Conservation (phyloP, 2,113 vertebrate genomes). For the Columba livia region DNA sequence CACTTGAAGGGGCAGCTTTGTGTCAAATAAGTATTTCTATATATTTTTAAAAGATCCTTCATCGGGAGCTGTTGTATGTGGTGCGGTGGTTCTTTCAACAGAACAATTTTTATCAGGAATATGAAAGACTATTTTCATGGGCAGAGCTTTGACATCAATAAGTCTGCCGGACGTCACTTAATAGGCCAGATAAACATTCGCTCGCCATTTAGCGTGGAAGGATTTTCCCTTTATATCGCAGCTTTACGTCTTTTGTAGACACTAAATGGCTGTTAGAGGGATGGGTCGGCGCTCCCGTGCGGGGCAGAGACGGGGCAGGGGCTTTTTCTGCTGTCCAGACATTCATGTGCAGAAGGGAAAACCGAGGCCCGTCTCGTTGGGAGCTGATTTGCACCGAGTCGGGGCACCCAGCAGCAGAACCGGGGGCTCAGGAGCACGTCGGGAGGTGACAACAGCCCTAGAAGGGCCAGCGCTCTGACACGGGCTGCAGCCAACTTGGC, state of each 20-base stretch:
- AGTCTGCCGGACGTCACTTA: slow-evolving; percentile 49
- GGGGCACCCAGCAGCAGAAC: background rate
- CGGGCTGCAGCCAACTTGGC: background rate
- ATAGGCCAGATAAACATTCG: slow-evolving; percentile 55
- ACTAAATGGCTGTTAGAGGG: background rate
- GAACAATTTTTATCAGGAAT: slow-evolving; percentile 57
- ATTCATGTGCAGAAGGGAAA: rapidly evolving
- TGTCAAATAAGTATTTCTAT: background rate
- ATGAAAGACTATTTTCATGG: slow-evolving; percentile 56
- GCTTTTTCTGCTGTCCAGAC: background rate
- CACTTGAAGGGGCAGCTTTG: background rate
- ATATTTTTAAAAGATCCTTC: background rate
- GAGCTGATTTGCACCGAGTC: rapidly evolving
- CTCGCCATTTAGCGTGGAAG: slow-evolving; percentile 9
- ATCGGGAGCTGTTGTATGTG: background rate
- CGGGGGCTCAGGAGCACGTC: rapidly evolving
- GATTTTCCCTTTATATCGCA: slow-evolving; percentile 11
- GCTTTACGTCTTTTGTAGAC: background rate
- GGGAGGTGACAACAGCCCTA: background rate
- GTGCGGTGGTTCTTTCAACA: slow-evolving; percentile 25
- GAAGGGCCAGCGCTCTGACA: background rate
- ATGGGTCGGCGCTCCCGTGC: background rate
- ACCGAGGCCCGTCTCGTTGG: too few relatives aligned
- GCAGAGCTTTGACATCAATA: slow-evolving; percentile 58
- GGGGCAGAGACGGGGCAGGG: background rate